These are phyloP conservation scores for Sarcophaga subvicina DNA, from an alignment of 2,888 invertebrate genomes.

Conservation along the genomic window DNA sequence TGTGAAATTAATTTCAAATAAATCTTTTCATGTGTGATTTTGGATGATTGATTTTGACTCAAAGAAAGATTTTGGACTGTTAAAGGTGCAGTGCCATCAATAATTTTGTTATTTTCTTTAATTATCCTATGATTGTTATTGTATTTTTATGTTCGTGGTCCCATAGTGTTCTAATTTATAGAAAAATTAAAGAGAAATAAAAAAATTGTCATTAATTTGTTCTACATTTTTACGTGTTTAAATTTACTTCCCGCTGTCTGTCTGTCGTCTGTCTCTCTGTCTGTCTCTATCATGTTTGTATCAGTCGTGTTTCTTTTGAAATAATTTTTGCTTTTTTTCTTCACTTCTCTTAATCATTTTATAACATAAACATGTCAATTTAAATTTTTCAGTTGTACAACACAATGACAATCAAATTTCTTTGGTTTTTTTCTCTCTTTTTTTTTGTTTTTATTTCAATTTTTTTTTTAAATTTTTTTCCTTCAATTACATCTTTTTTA, in stretches of 20 bases:
- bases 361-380: constrained; percentile 71
- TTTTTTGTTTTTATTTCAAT: not conserved
- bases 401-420: constrained; percentile 48
- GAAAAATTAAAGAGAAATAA: constrained; percentile 2
- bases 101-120: not conserved
- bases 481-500: constrained; percentile 61
- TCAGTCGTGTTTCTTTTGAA: not conserved
- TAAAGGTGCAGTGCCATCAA: not conserved
- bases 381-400: constrained; percentile 60
- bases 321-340: not conserved
- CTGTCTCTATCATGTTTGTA: not conserved
- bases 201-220: constrained; percentile 23
- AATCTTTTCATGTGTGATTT: too few relatives aligned
- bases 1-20: too few relatives aligned
- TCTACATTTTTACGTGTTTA: constrained; percentile 29
- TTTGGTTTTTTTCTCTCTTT: too few relatives aligned
- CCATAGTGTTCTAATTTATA: constrained; percentile 39
- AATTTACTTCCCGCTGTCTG: not conserved
- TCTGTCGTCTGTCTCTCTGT: not conserved
- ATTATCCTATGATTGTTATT: not conserved
- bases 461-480: constrained; percentile 2
- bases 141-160: not conserved
- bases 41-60: too few relatives aligned
- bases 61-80: too few relatives aligned
- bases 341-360: constrained; percentile 63